These are phyloP conservation scores for Scaptomyza cyrtandrae DNA, from an alignment of 2,888 invertebrate species.

Conservation along the genomic window DNA sequence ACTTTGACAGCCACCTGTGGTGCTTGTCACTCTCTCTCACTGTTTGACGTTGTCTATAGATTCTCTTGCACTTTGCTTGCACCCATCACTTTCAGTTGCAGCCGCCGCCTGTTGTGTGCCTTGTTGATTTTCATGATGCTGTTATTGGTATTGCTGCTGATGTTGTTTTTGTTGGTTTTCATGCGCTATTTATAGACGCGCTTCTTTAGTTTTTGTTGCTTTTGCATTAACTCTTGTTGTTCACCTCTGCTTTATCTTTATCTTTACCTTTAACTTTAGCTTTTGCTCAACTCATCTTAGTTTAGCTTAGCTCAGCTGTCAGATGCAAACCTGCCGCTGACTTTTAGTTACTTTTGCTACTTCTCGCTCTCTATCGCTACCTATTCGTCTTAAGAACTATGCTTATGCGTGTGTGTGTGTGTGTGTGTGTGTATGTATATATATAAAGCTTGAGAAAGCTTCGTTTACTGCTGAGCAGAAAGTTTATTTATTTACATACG, in stretches of 20 bases:
- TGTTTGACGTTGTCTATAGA: conserved; percentile 42
- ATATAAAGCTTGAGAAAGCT: conserved; percentile 41
- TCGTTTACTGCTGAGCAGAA: conserved; percentile 17
- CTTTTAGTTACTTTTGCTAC: conserved; percentile 20
- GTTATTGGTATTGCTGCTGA: conserved; percentile 25
- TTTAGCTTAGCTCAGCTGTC: conserved; percentile 37
- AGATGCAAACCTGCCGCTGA: conserved; percentile 41
- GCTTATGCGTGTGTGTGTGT: background rate
- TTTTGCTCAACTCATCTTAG: conserved; percentile 21
- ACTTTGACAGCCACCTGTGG: conserved; percentile 8
- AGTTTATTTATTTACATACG: conserved; percentile 29
- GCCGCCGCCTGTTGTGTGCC: conserved; percentile 15
- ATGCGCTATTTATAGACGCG: conserved; percentile 63
- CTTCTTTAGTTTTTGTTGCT: conserved; percentile 52
- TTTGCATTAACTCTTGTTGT: too few species aligned
- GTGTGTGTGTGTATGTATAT: background rate
- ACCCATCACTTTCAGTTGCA: conserved; percentile 43
- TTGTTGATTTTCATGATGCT: conserved; percentile 15
- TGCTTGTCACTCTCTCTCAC: conserved; percentile 30
- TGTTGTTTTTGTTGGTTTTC: conserved; percentile 12
- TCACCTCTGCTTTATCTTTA: conserved; percentile 10
- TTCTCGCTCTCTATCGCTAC: conserved; percentile 7
- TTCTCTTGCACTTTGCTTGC: conserved; percentile 29
- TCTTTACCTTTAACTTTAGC: conserved; percentile 16
- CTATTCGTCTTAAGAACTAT: conserved; percentile 29